Percentiles rank a stretch among this genome's conserved stretches.
Evolutionary conservation across 2,113 vertebrate species (phyloP).

Genomic region (Talpa occidentalis): DNA sequence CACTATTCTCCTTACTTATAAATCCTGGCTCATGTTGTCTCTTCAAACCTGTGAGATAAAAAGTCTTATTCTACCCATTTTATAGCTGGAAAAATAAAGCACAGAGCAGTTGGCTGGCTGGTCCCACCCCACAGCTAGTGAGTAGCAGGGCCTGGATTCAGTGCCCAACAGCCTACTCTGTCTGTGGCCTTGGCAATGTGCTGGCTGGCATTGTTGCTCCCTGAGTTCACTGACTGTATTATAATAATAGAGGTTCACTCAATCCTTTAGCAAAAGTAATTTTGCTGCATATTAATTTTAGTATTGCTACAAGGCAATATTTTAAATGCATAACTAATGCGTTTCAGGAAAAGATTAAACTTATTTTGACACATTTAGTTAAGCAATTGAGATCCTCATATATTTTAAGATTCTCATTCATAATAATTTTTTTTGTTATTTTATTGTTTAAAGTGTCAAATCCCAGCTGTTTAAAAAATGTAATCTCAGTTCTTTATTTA

Average conservation of each 20-base stretch:
- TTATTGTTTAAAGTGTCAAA: background rate
- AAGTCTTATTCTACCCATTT: background rate
- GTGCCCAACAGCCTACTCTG: accelerated
- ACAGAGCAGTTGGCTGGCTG: background rate
- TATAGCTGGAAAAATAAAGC: background rate
- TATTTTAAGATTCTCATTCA: background rate
- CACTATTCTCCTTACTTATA: background rate
- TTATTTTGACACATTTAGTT: constrained; percentile 7
- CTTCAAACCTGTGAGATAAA: background rate
- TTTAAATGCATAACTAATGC: constrained; percentile 9
- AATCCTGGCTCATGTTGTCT: background rate
- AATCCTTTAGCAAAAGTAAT: background rate
- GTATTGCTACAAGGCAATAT: background rate
- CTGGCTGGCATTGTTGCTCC: background rate
- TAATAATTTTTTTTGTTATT: background rate
- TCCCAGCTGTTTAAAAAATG: background rate
- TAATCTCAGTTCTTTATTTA: background rate
- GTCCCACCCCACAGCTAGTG: background rate
- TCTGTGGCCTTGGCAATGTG: background rate
- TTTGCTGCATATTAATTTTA: background rate
- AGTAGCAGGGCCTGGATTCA: background rate
- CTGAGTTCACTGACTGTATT: background rate
- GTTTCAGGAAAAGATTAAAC: constrained; percentile 38
- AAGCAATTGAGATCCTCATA: background rate
- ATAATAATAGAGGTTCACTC: background rate